Evolutionary conservation across 2,797 vertebrate species (phyloP), one percentile per base, ranked within the genome.

Genomic region (Cirrhinus molitorella): DNA sequence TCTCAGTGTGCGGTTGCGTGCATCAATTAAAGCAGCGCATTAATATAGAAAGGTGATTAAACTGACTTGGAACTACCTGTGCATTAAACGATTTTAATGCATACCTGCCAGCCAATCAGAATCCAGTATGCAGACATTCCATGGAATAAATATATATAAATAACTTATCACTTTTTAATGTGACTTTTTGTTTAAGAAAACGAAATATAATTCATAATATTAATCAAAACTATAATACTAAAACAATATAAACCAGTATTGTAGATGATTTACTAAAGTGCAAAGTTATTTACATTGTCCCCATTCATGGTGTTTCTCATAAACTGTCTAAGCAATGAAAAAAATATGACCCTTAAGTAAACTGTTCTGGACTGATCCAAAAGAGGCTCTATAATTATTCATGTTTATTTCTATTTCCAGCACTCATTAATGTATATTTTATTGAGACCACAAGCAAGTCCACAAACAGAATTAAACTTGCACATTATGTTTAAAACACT

Each of bases 351-450:
- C 28, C 49, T 72, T 59, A 63, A 40, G 61, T 55, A 51, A 51
- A 23, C 89, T 83, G 85, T 91, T 92, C 91, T 93, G 89, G 19
- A 34, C 43, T 19, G 23, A 67, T 66, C 3, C 57, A 25, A 57
- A 76, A 51, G 25, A 16, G 23, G 91, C 90, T 92, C 86, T 88
- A 89, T 90, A 93, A 94, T 93, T 90, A 93, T 93, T 94, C 92
- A 93, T 92, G 86, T 90, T 88, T 74, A 81, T 89, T 89, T 91
- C 89, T 92, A 92, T 93, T 94, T 93, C 88, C 91, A 90, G 90
- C 89, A 87, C 89, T 75, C 85, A 28, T 65, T 82, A 87, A 87
- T 83, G 51, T 83, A 89, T 92, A 79, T 85, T 93, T 92, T 91
- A 93, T 93, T 92, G 88, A 93, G 90, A 37, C 40, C 25, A 1